These are phyloP conservation scores for Enteromius fasciolatus DNA, from an alignment of 2,797 vertebrate species.

Conservation along the genomic window DNA sequence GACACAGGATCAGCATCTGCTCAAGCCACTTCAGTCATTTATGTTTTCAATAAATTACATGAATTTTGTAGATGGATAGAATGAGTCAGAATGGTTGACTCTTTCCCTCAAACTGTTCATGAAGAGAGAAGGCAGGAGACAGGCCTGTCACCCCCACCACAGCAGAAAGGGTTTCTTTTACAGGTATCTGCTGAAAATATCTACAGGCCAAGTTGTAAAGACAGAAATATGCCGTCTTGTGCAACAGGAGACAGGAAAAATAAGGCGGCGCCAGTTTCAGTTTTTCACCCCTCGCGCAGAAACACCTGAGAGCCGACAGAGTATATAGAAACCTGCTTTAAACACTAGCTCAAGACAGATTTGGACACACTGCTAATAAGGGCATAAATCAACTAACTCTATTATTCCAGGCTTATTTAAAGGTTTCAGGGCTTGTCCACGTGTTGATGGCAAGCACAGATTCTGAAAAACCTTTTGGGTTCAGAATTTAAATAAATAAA, in stretches of 20 bases:
- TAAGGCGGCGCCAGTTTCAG: conserved; percentile 57
- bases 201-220: conserved; percentile 70
- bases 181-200: conserved; percentile 80
- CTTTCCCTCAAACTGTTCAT: conserved; percentile 30
- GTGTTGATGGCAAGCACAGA: background rate
- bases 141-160: conserved; percentile 52
- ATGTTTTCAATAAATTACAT: background rate
- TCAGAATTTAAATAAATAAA: background rate
- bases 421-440: background rate
- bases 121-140: conserved; percentile 66
- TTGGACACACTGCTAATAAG: background rate
- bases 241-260: conserved; percentile 62
- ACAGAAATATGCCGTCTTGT: conserved; percentile 69
- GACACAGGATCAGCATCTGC: background rate
- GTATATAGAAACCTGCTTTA: background rate
- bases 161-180: conserved; percentile 70
- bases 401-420: background rate
- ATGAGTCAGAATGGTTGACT: background rate
- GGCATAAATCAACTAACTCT: background rate
- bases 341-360: background rate
- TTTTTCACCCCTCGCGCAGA: background rate
- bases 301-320: background rate
- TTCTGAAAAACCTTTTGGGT: too few species aligned
- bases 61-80: background rate
- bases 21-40: background rate